Evolutionary conservation across 2,797 vertebrate species (phyloP), one percentile per base, ranked within the genome.

Genomic region (Tenualosa thibaudeaui): DNA sequence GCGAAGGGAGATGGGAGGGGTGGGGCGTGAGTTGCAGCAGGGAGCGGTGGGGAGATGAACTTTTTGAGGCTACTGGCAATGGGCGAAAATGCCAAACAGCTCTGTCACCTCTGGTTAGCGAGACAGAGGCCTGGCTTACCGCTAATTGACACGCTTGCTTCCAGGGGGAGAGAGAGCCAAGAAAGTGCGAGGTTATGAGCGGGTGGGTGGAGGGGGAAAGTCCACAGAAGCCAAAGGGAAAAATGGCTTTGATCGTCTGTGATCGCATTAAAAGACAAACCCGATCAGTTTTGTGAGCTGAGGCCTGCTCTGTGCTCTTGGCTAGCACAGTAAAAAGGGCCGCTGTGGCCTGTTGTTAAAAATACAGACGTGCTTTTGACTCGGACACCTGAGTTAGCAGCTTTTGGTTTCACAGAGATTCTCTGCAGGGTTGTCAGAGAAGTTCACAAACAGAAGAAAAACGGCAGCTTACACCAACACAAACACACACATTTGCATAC

Each of bases 141-240:
- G 68, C 68, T 83, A 86, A 84, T 86, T 87, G 85, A 81, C 31
- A 54, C 19, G 62, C 8, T 87, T 53, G 50, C 82, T 84, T 87
- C 78, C 56, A 84, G 85, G 81, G 81, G 81, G 82, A 83, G 84
- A 83, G 82, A 82, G 82, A 85, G 81, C 75, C 81, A 88, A 83
- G 85, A 88, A 82, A 86, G 54, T 53, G 86, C 62, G 31, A 75
- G 37, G 68, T 43, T 40, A 75, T 75, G 12, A 43, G 9, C 46
- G 46, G 7, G 46, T 7, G 46, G 7, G 46, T 7, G 46, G 7
- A 71, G 31, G 6, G 60, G 60, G 9, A 62, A 62, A 26, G n/a
- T 24, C 26, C n/a, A 31, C 24, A 26, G 62, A 6, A 4, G 24
- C 9, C 9, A 2, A 8, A 4, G 68, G 68, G 68, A 75, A 75